phyloP scores from a whole-genome alignment of 1,140 invertebrate species.

The Platyscapa corneri region DNA sequence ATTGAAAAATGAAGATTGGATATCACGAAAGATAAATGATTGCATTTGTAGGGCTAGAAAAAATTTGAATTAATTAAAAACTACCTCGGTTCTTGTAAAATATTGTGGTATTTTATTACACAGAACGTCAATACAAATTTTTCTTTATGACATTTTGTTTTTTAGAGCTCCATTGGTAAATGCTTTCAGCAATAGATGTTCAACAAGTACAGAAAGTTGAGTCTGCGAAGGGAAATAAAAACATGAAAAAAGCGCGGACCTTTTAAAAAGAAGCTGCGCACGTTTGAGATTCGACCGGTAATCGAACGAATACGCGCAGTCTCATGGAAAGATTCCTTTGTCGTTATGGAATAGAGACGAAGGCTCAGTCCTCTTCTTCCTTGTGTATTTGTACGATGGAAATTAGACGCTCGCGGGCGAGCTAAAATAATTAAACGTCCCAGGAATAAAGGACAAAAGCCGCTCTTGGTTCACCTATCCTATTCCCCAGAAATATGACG shows the following conservation, averaged over 20 bases:
- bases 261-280: constrained; percentile 19
- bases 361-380: background rate
- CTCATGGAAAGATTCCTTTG: constrained; percentile 57
- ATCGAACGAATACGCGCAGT: constrained; percentile 52
- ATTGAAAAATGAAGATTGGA: background rate
- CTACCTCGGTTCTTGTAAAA: background rate
- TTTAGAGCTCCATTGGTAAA: background rate
- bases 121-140: no score
- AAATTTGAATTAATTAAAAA: background rate
- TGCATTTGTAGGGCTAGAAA: background rate
- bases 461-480: constrained; percentile 62
- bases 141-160: no score
- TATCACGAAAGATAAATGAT: background rate
- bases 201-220: background rate
- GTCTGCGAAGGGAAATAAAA: constrained; percentile 4
- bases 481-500: constrained; percentile 54
- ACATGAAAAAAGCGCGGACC: constrained; percentile 5
- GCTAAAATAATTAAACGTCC: constrained; percentile 74
- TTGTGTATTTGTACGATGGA: constrained; percentile 56
- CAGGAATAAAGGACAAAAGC: constrained; percentile 68
- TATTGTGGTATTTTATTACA: background rate
- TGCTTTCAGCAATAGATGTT: background rate
- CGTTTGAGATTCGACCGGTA: constrained; percentile 52
- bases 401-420: constrained; percentile 71
- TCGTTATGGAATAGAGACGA: constrained; percentile 42